Evolutionary conservation across 2,888 invertebrate species (phyloP).

Genomic region (Drosophila leonis): DNA sequence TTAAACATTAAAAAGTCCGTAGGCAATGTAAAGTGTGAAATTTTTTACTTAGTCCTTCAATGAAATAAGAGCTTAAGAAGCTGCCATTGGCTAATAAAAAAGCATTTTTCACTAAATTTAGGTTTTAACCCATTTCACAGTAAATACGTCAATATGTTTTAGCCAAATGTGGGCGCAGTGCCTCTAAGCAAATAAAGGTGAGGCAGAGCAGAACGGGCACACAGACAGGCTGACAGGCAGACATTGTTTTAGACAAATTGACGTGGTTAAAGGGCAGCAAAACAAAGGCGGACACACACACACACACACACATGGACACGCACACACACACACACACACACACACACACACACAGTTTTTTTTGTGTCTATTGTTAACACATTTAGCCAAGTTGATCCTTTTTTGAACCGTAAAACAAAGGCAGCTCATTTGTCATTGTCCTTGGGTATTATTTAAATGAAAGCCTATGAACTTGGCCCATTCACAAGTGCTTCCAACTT

Average conservation of each 20-base stretch:
- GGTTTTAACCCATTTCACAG: conserved; percentile 13
- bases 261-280: conserved; percentile 54
- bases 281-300: conserved; percentile 44
- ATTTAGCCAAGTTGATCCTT: conserved; percentile 60
- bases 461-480: conserved; percentile 46
- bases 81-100: conserved; percentile 43
- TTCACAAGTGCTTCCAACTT: conserved; percentile 43
- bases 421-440: conserved; percentile 67
- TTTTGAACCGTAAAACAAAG: conserved; percentile 54
- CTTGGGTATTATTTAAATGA: conserved; percentile 54
- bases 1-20: not conserved
- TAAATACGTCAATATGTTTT: conserved; percentile 32
- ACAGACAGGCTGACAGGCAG: conserved; percentile 6
- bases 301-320: conserved; percentile 3
- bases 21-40: conserved; percentile 1
- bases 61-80: conserved; percentile 5
- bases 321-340: conserved; percentile 10
- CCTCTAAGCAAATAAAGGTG: conserved; percentile 45
- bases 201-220: conserved; percentile 8
- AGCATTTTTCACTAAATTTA: conserved; percentile 26
- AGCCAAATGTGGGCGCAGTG: conserved; percentile 31
- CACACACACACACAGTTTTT: conserved; percentile 17
- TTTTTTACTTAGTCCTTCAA: not conserved
- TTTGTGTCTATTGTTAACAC: conserved; percentile 60
- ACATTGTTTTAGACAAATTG: conserved; percentile 71